Base-by-base conservation (phyloP, 2,113 vertebrate species). In the Bostrychus sinensis region DNA sequence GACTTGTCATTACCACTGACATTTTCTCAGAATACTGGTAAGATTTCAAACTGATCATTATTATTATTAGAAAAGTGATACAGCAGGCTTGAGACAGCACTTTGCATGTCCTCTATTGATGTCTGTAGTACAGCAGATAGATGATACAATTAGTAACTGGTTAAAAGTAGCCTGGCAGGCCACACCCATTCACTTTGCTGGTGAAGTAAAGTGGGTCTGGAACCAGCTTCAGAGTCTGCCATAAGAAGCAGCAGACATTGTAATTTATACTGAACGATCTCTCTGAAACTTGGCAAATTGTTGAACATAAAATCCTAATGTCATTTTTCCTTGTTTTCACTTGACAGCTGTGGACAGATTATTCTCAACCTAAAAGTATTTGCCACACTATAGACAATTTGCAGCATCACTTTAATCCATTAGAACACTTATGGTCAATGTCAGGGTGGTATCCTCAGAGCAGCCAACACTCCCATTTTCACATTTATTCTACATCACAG, bases 341-440 rank as follows among this genome's bases (percentile, higher is more conserved):
- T 9, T 23, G 37, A 26, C 38, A 19, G 3, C 19, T 32, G 38
- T 14, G 42, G 53, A 20, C 42, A 45, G n/a, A 43, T 20, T 19
- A 43, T 20, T 9, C 57, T 16, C 58, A 55, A 25, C 56, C 42
- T 57, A 20, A 71, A 68, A 58, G 36, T 28, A 6, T 43, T 67
- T 32, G 4, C 26, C 23, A 17, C 0, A 26, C 17, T 36, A 19
- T 26, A 23, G 37, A 50, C 30, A 14, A 30, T 60, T 62, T 39
- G 38, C 55, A 73, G 57, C 46, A 46, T 41, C 50, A 36, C 56
- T 59, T 66, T 53, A 64, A 78, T 75, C 39, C 30, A 59, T 77
- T 64, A 56, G 26, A 51, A 7, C 38, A 23, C 17, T 72, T 41
- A 17, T 11, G 25, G 23, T 60, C 55, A 77, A 54, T 62, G 66